Evolutionary conservation across 92 coral and sea anemone species (phyloP).

Genomic region (Zoanthus gigantus): DNA sequence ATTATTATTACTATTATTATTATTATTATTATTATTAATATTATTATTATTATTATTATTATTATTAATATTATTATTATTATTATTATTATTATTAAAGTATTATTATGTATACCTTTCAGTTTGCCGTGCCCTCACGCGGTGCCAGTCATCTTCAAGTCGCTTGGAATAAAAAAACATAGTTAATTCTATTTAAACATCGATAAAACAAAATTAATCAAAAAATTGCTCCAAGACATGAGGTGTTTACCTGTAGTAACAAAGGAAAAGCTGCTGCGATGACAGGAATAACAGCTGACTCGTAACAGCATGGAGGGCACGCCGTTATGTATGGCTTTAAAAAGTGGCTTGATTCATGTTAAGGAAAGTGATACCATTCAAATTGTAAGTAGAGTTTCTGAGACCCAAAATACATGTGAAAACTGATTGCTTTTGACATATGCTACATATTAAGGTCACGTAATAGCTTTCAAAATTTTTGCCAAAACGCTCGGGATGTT

Average conservation of each 20-base stretch:
- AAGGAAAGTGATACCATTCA: constrained; percentile 33
- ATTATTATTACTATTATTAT: too few species aligned
- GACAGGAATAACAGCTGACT: constrained; percentile 80
- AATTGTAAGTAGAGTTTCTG: not conserved
- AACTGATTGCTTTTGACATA: too few species aligned
- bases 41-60: too few species aligned
- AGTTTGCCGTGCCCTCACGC: constrained; percentile 76
- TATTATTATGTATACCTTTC: too few species aligned
- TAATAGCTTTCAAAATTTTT: too few species aligned
- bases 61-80: too few species aligned
- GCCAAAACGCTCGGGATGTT: too few species aligned
- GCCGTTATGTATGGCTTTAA: constrained; percentile 71
- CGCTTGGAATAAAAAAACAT: constrained; percentile 59
- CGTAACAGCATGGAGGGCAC: constrained; percentile 77
- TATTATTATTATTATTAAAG: too few species aligned
- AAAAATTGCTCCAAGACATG: too few species aligned
- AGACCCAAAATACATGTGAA: too few species aligned
- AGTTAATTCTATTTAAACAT: not conserved
- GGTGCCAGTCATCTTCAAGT: constrained; percentile 91
- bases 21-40: too few species aligned
- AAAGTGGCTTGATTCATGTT: constrained; percentile 77
- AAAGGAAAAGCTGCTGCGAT: constrained; percentile 66
- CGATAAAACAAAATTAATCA: not conserved
- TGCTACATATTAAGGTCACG: too few species aligned
- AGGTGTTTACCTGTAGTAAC: constrained; percentile 75